phyloP scores from a whole-genome alignment of 2,888 invertebrate genomes.

The Torymus texanus region DNA sequence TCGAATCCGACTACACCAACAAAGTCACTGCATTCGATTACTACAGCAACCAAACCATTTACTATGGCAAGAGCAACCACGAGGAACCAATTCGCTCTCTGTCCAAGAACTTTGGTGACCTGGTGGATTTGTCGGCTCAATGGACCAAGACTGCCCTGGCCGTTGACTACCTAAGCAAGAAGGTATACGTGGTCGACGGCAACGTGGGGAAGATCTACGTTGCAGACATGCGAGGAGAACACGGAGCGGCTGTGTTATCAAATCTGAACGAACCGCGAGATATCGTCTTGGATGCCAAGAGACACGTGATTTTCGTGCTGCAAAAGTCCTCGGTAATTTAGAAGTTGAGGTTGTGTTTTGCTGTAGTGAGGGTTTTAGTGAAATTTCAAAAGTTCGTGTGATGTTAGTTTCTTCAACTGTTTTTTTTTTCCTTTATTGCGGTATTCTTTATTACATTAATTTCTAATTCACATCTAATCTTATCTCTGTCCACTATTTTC shows the following conservation, averaged over 20 bases:
- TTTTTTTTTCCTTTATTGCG: too few species aligned
- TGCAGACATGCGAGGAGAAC: background rate
- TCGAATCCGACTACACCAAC: background rate
- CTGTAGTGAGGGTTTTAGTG: too few species aligned
- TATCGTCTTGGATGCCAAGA: constrained; percentile 6
- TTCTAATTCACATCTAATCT: too few species aligned
- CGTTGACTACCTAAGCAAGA: constrained; percentile 16
- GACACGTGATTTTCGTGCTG: constrained; percentile 1
- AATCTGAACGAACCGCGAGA: constrained; percentile 5
- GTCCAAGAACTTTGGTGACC: background rate
- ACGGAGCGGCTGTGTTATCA: background rate
- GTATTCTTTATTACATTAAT: too few species aligned
- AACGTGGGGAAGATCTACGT: background rate
- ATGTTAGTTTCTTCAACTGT: too few species aligned
- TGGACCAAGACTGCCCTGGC: constrained; percentile 19
- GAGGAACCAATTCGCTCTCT: background rate
- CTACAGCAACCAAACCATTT: background rate
- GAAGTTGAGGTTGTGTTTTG: too few species aligned
- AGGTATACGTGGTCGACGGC: constrained; percentile 10
- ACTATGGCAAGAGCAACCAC: background rate
- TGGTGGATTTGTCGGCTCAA: background rate
- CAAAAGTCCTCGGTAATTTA: constrained; percentile 27
- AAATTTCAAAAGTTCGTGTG: too few species aligned
- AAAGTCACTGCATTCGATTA: background rate
- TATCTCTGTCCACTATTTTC: too few species aligned